A percentile compares a stretch with the other conserved stretches of the same genome.
Conservation (phyloP, 2,113 vertebrate species). For the Trematomus loennbergii region DNA sequence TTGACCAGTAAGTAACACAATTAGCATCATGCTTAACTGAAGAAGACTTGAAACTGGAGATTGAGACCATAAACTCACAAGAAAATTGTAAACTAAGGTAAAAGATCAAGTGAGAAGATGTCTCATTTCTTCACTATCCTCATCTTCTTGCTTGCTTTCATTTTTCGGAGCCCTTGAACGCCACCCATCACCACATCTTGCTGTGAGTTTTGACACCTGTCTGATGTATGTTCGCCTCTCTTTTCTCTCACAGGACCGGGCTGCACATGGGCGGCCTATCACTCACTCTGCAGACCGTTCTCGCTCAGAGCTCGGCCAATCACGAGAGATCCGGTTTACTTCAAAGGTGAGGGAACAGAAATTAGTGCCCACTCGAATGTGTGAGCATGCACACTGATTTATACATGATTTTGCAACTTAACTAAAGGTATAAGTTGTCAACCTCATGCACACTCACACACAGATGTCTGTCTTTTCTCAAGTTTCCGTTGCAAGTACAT, state of each 20-base stretch:
- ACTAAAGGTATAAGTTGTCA: constrained; percentile 4
- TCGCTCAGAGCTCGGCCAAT: constrained; percentile 44
- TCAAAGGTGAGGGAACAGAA: background rate
- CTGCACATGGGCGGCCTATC: constrained; percentile 43
- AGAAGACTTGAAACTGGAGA: too few species aligned
- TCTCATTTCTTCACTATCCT: constrained; percentile 1
- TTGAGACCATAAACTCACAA: too few species aligned
- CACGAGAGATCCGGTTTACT: constrained; percentile 9
- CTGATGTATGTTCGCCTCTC: constrained; percentile 66
- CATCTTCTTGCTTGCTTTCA: constrained; percentile 40
- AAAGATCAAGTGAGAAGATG: too few species aligned
- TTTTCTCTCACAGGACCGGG: constrained; percentile 46
- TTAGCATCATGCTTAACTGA: too few species aligned
- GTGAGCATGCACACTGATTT: background rate
- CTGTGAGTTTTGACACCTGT: constrained; percentile 78
- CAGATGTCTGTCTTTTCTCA: background rate
- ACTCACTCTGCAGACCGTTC: constrained; percentile 38
- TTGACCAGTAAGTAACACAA: too few species aligned
- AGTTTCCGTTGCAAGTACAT: background rate
- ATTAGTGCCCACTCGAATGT: background rate
- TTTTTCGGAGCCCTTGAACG: constrained; percentile 48
- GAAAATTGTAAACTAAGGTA: too few species aligned
- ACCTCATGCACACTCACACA: background rate
- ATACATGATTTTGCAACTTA: background rate
- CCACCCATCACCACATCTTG: constrained; percentile 57